Evolutionary conservation across 2,888 invertebrate genomes (phyloP).

Genomic region (Entomobrya multifasciata): DNA sequence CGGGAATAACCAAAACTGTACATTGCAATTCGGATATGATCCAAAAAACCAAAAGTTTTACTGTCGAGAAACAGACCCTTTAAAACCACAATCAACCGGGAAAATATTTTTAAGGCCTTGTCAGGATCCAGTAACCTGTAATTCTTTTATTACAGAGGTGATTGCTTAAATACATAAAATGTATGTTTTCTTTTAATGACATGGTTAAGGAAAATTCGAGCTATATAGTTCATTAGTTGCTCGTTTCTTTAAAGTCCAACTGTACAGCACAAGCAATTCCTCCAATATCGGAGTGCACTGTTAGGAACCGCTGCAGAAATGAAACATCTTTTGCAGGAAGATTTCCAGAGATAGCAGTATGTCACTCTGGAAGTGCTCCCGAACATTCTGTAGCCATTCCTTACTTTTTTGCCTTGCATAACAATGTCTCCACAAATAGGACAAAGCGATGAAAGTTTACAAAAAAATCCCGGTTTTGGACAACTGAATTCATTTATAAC

Average conservation of each 20-base stretch:
- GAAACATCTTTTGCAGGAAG: conserved; percentile 54
- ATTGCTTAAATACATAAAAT: conserved; percentile 21
- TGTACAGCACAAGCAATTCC: conserved; percentile 23
- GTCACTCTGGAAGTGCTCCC: conserved; percentile 50
- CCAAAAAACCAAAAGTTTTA: conserved; percentile 58
- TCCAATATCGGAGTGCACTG: conserved; percentile 52
- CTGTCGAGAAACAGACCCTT: conserved; percentile 50
- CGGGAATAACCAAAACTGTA: conserved; percentile 59
- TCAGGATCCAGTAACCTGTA: conserved; percentile 60
- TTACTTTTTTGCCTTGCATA: conserved; percentile 42
- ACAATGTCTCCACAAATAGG: conserved; percentile 3
- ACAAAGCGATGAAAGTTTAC: conserved; percentile 54
- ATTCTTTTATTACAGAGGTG: conserved; percentile 41
- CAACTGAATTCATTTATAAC: background rate
- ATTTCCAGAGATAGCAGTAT: conserved; percentile 70
- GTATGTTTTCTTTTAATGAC: too few species aligned
- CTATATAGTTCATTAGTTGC: background rate
- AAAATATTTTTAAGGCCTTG: conserved; percentile 64
- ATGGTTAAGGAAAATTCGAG: too few species aligned
- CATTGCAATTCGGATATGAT: conserved; percentile 61
- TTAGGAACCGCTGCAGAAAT: conserved; percentile 53
- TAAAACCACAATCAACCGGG: conserved; percentile 19
- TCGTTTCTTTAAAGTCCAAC: conserved; percentile 42
- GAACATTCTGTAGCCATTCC: conserved; percentile 50
- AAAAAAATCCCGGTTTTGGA: background rate